A percentile compares a stretch with the other conserved stretches of the same genome.
phyloP scores from a whole-genome alignment of 2,113 vertebrate species.

The Epinephelus cyanopodus region DNA sequence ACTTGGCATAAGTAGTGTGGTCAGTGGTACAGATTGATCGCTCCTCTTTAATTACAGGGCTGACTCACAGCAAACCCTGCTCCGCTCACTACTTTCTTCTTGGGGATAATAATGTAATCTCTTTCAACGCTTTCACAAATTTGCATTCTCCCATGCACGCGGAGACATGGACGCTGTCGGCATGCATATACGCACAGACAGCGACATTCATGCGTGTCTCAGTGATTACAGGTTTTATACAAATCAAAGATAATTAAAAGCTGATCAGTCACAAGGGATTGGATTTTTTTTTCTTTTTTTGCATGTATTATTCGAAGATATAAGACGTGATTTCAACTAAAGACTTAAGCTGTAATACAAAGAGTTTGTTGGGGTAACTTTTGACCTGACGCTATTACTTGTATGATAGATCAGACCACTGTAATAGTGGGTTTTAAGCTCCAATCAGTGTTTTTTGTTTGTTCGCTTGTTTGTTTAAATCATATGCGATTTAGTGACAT shows the following conservation, averaged over 20 bases:
- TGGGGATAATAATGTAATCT: constrained; percentile 65
- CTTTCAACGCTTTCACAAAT: constrained; percentile 64
- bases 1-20: constrained; percentile 85
- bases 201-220: constrained; percentile 10
- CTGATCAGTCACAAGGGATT: neutral
- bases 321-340: neutral
- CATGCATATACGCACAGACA: neutral
- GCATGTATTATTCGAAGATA: constrained; percentile 27
- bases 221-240: constrained; percentile 21
- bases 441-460: neutral
- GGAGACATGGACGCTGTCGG: neutral
- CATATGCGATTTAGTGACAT: too few relatives aligned
- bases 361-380: constrained; percentile 27
- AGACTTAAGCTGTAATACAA: neutral
- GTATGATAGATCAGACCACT: too few relatives aligned
- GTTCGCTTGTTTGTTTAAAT: neutral
- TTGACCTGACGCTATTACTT: neutral
- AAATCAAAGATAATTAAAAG: constrained; percentile 29
- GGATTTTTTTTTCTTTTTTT: neutral
- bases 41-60: constrained; percentile 86
- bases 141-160: constrained; percentile 28
- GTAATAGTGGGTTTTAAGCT: constrained; percentile 21
- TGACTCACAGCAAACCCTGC: constrained; percentile 75
- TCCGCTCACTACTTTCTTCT: constrained; percentile 58
- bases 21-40: constrained; percentile 85